phyloP scores from a whole-genome alignment of 2,113 vertebrate genomes.

The Romanogobio albipinnatus region DNA sequence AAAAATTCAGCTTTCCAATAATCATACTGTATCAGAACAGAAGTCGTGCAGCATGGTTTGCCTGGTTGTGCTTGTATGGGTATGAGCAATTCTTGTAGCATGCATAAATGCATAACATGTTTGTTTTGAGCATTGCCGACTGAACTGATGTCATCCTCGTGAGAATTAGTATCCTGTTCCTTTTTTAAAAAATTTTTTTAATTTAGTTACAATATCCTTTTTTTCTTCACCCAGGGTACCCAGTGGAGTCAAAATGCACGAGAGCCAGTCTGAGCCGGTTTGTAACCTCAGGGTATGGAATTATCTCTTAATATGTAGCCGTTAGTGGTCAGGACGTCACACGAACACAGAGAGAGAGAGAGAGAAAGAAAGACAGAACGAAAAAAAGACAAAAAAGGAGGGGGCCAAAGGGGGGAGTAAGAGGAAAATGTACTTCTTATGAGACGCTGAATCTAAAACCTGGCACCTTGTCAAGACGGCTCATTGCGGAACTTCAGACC shows the following conservation, averaged over 20 bases:
- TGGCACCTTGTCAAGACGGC: slow-evolving; percentile 74
- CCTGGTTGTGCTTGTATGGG: not conserved
- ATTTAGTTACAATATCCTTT: slow-evolving; percentile 68
- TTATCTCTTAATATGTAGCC: slow-evolving; percentile 76
- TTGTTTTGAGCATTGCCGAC: slow-evolving; percentile 43
- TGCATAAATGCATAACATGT: slow-evolving; percentile 38
- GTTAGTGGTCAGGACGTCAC: slow-evolving; percentile 75
- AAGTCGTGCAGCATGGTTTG: not conserved
- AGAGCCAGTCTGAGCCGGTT: slow-evolving; percentile 84
- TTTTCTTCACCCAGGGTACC: slow-evolving; percentile 81
- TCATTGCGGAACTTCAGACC: slow-evolving; percentile 75
- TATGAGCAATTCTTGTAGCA: slow-evolving; percentile 24
- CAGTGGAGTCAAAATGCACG: slow-evolving; percentile 72
- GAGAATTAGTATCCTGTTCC: slow-evolving; percentile 65
- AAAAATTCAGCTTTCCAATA: not conserved
- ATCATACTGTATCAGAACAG: not conserved
- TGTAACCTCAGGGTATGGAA: slow-evolving; percentile 81
- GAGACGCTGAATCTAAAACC: slow-evolving; percentile 66
- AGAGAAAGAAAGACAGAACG: slow-evolving; percentile 37
- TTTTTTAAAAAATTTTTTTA: slow-evolving; percentile 89
- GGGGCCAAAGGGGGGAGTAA: slow-evolving; percentile 57
- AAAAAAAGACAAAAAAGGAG: slow-evolving; percentile 43
- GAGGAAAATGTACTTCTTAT: slow-evolving; percentile 74
- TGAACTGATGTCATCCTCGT: slow-evolving; percentile 43
- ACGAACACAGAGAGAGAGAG: slow-evolving; percentile 60